phyloP scores from a whole-genome alignment of 2,113 vertebrate species.

The Eclectus roratus region DNA sequence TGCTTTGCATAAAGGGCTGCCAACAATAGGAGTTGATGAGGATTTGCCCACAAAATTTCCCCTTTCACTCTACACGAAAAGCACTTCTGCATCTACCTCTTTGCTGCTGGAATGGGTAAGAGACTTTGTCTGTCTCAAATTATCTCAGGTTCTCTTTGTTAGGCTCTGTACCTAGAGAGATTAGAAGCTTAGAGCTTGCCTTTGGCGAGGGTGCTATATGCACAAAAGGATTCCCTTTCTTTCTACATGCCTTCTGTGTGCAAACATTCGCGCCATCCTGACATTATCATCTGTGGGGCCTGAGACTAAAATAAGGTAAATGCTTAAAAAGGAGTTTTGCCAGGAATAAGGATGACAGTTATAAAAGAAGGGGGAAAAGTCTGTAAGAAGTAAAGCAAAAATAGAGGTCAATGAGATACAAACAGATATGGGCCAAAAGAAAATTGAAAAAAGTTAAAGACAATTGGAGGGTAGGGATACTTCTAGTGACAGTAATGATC shows the following conservation, averaged over 20 bases:
- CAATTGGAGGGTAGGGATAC: background rate
- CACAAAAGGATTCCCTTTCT: background rate
- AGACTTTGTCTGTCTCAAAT: background rate
- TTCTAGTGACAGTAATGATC: background rate
- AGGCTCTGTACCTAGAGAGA: background rate
- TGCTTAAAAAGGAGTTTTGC: background rate
- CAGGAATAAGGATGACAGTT: background rate
- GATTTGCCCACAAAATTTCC: slow-evolving; percentile 4
- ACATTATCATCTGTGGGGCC: background rate
- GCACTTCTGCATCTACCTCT: slow-evolving; percentile 37
- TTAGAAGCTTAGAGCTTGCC: background rate
- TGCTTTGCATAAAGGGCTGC: slow-evolving; percentile 33
- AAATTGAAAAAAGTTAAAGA: background rate
- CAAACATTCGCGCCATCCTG: background rate
- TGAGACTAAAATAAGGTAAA: background rate
- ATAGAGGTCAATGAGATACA: background rate
- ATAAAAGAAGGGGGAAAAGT: background rate
- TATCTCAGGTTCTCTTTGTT: background rate
- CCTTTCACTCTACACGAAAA: background rate
- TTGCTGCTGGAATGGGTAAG: background rate
- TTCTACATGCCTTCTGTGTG: background rate
- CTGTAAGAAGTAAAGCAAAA: background rate
- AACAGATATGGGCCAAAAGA: background rate
- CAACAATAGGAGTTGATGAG: slow-evolving; percentile 35
- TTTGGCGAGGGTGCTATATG: background rate